Conservation (phyloP, 2,888 invertebrate species). For the Hololepta plana region DNA sequence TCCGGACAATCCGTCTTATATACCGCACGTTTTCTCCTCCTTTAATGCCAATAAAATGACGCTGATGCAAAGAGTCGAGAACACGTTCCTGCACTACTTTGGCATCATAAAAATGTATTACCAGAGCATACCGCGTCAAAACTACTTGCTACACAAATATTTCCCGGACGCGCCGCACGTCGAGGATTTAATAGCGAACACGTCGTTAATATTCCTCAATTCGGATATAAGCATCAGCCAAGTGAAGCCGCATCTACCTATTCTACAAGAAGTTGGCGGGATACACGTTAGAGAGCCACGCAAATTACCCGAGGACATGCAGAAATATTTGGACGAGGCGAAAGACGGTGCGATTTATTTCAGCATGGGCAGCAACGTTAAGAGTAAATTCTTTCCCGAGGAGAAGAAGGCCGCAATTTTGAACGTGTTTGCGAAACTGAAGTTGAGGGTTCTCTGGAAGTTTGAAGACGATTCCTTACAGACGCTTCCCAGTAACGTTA, state of each 20-base stretch:
- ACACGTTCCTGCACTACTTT: conserved; percentile 20
- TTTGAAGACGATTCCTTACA: conserved; percentile 28
- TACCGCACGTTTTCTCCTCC: conserved; percentile 27
- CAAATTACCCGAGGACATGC: conserved; percentile 22
- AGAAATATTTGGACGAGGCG: conserved; percentile 28
- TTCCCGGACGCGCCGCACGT: conserved; percentile 7
- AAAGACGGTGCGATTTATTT: conserved; percentile 32
- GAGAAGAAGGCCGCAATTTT: conserved; percentile 33
- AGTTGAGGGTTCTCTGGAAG: conserved; percentile 33
- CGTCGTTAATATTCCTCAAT: conserved; percentile 28
- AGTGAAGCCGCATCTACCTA: conserved; percentile 29
- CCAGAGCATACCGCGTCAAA: not conserved
- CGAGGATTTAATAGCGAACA: conserved; percentile 6
- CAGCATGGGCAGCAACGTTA: conserved; percentile 39
- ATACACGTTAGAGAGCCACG: conserved; percentile 18
- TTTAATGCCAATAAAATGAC: conserved; percentile 28
- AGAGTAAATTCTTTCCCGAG: conserved; percentile 33
- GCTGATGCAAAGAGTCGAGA: conserved; percentile 34
- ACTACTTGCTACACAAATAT: conserved; percentile 4
- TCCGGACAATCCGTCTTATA: conserved; percentile 29
- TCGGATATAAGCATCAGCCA: conserved; percentile 29
- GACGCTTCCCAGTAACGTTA: conserved; percentile 24
- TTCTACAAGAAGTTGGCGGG: conserved; percentile 33
- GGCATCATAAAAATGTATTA: conserved; percentile 9
- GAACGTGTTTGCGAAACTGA: conserved; percentile 36